Evolutionary conservation across 2,888 invertebrate species (phyloP).

Genomic region (Chymomyza procnemis): DNA sequence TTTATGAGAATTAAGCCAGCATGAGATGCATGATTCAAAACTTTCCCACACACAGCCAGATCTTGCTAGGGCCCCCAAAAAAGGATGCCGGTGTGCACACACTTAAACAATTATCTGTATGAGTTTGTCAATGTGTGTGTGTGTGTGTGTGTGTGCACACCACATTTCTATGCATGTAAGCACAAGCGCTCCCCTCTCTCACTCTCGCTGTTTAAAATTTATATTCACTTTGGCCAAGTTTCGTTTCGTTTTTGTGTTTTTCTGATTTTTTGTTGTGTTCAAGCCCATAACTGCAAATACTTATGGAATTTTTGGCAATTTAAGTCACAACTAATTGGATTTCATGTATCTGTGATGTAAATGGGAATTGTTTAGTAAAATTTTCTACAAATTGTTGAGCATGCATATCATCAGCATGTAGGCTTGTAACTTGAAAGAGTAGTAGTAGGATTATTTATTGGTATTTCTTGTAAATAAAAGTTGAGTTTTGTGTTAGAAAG

Average conservation of each 20-base stretch:
- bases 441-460: neutral
- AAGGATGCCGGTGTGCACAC: neutral
- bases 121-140: neutral
- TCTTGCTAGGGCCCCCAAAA: neutral
- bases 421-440: neutral
- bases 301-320: neutral
- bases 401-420: neutral
- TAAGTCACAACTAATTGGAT: conserved; percentile 26
- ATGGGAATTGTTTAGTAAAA: neutral
- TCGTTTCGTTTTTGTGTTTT: conserved; percentile 4
- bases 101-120: neutral
- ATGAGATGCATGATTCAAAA: conserved; percentile 24
- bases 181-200: too few species aligned
- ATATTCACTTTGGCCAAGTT: conserved; percentile 24
- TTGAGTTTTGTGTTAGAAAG: too few species aligned
- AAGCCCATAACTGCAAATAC: neutral
- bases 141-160: neutral
- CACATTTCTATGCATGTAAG: conserved; percentile 3
- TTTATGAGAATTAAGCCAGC: conserved; percentile 34
- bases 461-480: neutral
- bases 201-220: conserved; percentile 26
- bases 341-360: neutral
- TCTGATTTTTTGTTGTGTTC: too few species aligned
- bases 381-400: neutral
- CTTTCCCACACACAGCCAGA: conserved; percentile 50